Evolutionary conservation across 2,113 vertebrate genomes (phyloP).

Genomic region (Gulo gulo): DNA sequence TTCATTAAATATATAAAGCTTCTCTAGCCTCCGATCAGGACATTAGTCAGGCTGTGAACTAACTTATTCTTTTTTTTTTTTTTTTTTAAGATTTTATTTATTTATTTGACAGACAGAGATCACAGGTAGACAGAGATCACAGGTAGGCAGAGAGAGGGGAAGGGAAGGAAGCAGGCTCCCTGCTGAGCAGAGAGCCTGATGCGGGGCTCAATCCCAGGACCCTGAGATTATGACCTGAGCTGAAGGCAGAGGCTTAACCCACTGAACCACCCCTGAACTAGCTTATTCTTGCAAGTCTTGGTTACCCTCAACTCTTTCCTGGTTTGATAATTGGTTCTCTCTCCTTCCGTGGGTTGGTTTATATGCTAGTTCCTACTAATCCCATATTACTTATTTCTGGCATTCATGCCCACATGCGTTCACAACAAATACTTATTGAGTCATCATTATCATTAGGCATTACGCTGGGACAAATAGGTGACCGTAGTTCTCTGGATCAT

Average conservation of each 20-base stretch:
- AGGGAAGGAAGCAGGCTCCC: too few relatives aligned
- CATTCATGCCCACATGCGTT: not conserved
- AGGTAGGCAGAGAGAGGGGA: too few relatives aligned
- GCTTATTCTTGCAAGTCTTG: not conserved
- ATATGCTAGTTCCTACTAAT: not conserved
- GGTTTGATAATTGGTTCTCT: not conserved
- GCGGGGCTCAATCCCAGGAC: too few relatives aligned
- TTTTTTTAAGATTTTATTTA: too few relatives aligned
- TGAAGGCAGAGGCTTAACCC: too few relatives aligned
- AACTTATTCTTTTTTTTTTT: not conserved
- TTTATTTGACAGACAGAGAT: too few relatives aligned
- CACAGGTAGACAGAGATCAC: too few relatives aligned
- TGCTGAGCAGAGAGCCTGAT: too few relatives aligned
- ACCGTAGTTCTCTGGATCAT: not conserved
- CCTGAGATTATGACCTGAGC: too few relatives aligned
- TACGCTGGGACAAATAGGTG: not conserved
- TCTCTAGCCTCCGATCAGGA: not conserved
- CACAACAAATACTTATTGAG: not conserved
- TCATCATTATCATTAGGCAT: not conserved
- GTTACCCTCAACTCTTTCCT: not conserved
- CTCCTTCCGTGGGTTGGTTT: not conserved
- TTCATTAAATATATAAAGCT: not conserved
- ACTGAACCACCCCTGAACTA: not conserved
- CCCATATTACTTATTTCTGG: not conserved
- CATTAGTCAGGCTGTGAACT: not conserved